Percentiles rank a stretch among this genome's conserved stretches.
phyloP scores from a whole-genome alignment of 2,113 vertebrate species.

The Rhinolophus ferrumequinum region DNA sequence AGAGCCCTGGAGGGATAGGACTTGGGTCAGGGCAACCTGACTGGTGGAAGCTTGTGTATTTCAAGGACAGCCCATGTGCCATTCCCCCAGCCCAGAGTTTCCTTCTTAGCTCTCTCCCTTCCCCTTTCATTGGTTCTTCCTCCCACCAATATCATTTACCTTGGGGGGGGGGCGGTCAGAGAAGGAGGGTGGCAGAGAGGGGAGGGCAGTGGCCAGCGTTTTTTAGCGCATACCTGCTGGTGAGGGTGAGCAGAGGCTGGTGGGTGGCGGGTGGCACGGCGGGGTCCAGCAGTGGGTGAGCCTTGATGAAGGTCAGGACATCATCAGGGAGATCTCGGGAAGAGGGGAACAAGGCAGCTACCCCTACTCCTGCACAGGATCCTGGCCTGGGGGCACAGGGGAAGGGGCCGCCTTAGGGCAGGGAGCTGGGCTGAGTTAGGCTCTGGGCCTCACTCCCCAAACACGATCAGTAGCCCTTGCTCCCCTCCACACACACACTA shows the following conservation, averaged over 20 bases:
- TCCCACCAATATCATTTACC: neutral
- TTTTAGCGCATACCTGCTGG: conserved; percentile 88
- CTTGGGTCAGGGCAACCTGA: neutral
- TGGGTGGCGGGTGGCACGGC: conserved; percentile 89
- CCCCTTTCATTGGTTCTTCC: neutral
- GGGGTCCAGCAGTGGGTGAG: conserved; percentile 95
- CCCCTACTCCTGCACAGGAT: conserved; percentile 91
- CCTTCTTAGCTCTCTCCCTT: conserved; percentile 50
- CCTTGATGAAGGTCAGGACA: conserved; percentile 95
- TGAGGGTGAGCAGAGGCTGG: conserved; percentile 92
- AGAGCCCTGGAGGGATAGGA: conserved; percentile 84
- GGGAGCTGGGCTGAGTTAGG: neutral
- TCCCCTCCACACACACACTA: fast-evolving
- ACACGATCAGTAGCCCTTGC: neutral
- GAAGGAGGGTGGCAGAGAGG: neutral
- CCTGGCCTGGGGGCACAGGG: conserved; percentile 88
- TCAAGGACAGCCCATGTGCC: neutral
- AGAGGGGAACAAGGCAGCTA: conserved; percentile 85
- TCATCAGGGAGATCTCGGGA: conserved; percentile 95
- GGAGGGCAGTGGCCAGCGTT: neutral
- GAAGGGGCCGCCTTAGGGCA: neutral
- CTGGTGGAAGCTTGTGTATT: neutral
- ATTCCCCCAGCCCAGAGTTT: neutral
- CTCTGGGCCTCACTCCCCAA: neutral
- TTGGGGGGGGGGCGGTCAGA: neutral